phyloP scores from a whole-genome alignment of 2,797 vertebrate genomes.

The Bucorvus abyssinicus region DNA sequence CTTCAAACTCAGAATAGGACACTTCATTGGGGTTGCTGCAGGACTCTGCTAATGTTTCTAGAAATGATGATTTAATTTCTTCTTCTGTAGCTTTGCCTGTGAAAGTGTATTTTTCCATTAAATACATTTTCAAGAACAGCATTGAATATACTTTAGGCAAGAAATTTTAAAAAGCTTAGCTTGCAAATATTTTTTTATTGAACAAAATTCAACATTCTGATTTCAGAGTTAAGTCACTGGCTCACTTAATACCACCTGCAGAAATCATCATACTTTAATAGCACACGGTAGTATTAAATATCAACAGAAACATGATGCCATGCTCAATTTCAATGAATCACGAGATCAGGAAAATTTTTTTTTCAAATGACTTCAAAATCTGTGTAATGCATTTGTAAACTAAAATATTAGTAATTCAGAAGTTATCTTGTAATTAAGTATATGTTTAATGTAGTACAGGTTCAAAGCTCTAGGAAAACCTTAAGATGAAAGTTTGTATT shows the following conservation, averaged over 20 bases:
- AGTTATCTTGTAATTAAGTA: background rate
- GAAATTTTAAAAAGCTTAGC: background rate
- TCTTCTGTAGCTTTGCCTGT: slow-evolving; percentile 76
- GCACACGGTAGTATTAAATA: background rate
- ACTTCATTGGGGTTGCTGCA: slow-evolving; percentile 73
- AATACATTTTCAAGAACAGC: background rate
- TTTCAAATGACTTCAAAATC: background rate
- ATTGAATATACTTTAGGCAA: background rate
- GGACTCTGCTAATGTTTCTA: slow-evolving; percentile 72
- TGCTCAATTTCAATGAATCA: background rate
- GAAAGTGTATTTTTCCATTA: slow-evolving; percentile 13
- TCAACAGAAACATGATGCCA: background rate
- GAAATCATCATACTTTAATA: background rate
- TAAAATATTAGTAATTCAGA: background rate
- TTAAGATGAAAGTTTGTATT: background rate
- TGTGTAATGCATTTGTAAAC: background rate
- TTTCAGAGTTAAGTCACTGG: background rate
- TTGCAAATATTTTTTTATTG: background rate
- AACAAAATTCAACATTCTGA: background rate
- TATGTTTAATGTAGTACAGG: background rate
- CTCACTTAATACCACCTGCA: background rate
- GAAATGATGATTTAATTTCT: slow-evolving; percentile 74
- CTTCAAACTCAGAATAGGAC: slow-evolving; percentile 81
- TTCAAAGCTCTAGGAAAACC: background rate
- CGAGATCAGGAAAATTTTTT: background rate